Evolutionary conservation across 2,797 vertebrate genomes (phyloP).

Genomic region (Schizopygopsis malacanthus): DNA sequence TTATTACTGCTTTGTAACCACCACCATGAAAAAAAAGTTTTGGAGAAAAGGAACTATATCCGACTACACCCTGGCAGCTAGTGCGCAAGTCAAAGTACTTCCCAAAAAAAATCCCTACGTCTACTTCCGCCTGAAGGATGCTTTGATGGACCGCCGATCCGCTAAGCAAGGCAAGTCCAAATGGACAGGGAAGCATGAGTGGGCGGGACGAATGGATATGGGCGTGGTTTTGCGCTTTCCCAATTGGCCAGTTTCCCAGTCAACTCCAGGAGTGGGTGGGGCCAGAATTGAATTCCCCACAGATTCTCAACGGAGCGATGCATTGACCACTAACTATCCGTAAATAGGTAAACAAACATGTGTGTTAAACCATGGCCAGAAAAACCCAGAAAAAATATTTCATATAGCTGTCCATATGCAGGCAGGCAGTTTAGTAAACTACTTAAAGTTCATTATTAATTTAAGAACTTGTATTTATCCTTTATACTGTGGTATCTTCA

Average conservation of each 20-base stretch:
- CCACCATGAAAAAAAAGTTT: conserved; percentile 71
- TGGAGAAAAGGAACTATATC: conserved; percentile 65
- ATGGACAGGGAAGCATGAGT: conserved; percentile 9
- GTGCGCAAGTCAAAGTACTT: conserved; percentile 74
- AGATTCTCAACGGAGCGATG: background rate
- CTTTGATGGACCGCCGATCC: conserved; percentile 61
- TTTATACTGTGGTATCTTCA: background rate
- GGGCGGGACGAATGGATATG: conserved; percentile 3
- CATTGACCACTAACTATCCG: conserved; percentile 8
- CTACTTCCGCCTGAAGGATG: conserved; percentile 66
- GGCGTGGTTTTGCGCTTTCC: conserved; percentile 14
- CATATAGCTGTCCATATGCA: background rate
- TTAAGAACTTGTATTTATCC: background rate
- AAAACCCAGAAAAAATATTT: too few relatives aligned
- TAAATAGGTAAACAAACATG: background rate
- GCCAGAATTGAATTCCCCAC: background rate
- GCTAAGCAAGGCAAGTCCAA: conserved; percentile 52
- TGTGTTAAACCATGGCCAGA: background rate
- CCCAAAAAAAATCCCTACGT: conserved; percentile 48
- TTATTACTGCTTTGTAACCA: conserved; percentile 70
- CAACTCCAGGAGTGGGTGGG: conserved; percentile 1
- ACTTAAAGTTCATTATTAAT: background rate
- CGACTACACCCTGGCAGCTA: conserved; percentile 76
- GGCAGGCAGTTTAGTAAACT: background rate
- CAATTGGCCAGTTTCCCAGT: conserved; percentile 21